Conservation (phyloP, 2,888 invertebrate species). For the Parnassius mnemosyne region DNA sequence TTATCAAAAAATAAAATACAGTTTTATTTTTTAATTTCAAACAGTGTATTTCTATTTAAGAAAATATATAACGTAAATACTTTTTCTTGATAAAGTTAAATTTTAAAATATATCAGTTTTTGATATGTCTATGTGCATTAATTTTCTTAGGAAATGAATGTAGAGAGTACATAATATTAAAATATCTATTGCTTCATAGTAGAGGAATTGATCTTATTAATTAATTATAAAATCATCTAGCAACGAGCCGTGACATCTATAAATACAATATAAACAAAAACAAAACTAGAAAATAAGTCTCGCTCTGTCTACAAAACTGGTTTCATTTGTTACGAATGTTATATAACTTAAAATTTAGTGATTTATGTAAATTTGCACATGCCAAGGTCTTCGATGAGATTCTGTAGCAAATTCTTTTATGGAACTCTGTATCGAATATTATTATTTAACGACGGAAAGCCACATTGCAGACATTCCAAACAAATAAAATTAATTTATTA, state of each 20-base stretch:
- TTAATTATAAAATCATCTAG: neutral
- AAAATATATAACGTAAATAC: too few species aligned
- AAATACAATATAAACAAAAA: constrained; percentile 9
- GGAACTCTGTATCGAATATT: constrained; percentile 29
- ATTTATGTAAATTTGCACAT: constrained; percentile 37
- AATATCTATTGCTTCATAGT: too few species aligned
- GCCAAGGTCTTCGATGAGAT: constrained; percentile 37
- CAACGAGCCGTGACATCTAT: constrained; percentile 17
- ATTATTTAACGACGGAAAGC: constrained; percentile 5
- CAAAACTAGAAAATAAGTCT: constrained; percentile 12
- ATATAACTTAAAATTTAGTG: constrained; percentile 36
- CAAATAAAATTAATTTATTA: constrained; percentile 25
- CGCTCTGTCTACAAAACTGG: constrained; percentile 16
- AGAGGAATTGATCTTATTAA: too few species aligned
- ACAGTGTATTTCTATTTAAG: too few species aligned
- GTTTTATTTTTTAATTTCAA: too few species aligned
- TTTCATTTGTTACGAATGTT: constrained; percentile 19
- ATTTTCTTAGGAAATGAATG: too few species aligned
- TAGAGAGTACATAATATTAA: too few species aligned
- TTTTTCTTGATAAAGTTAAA: too few species aligned
- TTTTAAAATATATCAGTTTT: too few species aligned
- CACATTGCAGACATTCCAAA: constrained; percentile 16
- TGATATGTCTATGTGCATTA: too few species aligned
- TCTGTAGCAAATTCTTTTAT: constrained; percentile 33
- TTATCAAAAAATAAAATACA: too few species aligned